Percentiles rank a stretch among this genome's conserved stretches.
phyloP scores from a whole-genome alignment of 2,888 invertebrate species.

The Hypselothyrea guttata region DNA sequence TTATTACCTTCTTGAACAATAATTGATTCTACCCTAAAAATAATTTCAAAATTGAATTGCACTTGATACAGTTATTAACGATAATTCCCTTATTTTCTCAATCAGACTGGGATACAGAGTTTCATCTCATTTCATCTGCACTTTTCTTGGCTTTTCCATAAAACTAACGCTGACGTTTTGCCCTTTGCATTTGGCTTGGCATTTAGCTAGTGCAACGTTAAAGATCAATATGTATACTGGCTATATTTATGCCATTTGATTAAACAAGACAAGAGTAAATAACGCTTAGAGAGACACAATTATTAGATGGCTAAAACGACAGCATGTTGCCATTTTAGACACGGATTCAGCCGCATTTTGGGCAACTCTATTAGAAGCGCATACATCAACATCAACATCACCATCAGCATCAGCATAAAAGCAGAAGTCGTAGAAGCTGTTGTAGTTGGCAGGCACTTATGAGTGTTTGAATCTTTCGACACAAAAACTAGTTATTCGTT shows the following conservation, averaged over 20 bases:
- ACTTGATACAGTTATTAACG: too few relatives aligned
- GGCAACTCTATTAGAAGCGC: conserved; percentile 68
- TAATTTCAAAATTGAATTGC: too few relatives aligned
- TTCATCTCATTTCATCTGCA: too few relatives aligned
- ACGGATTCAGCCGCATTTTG: conserved; percentile 49
- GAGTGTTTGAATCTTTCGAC: too few relatives aligned
- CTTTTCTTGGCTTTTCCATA: too few relatives aligned
- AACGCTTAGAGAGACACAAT: conserved; percentile 38
- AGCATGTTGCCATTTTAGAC: conserved; percentile 56
- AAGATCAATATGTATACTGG: conserved; percentile 51
- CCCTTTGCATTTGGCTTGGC: conserved; percentile 62
- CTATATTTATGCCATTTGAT: conserved; percentile 56
- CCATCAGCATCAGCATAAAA: conserved; percentile 18
- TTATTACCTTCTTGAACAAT: not conserved
- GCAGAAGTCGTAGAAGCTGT: conserved; percentile 1
- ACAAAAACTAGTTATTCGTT: conserved; percentile 42
- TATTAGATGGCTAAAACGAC: conserved; percentile 61
- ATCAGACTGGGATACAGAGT: too few relatives aligned
- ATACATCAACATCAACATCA: conserved; percentile 31
- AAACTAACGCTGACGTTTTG: conserved; percentile 20
- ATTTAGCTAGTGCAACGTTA: conserved; percentile 45
- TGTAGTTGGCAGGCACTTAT: too few relatives aligned
- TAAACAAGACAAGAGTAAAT: conserved; percentile 21
- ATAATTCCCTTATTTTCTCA: too few relatives aligned
- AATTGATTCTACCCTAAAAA: too few relatives aligned